Conservation (phyloP, 2,113 vertebrate species). For the Mus spicilegus region DNA sequence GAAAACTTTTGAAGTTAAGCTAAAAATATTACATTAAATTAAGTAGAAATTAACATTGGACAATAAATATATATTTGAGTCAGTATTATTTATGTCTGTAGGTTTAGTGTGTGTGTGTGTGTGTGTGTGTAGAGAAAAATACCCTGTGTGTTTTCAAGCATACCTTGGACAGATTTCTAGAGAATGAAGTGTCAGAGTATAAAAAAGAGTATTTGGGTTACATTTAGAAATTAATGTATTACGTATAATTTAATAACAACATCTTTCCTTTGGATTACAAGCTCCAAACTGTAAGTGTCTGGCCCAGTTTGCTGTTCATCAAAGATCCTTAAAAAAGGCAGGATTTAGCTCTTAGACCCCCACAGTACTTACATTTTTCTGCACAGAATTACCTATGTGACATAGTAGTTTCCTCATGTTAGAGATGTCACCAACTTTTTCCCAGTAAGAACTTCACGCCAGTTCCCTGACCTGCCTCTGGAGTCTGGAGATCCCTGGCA, state of each 20-base stretch:
- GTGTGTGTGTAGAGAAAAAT: background rate
- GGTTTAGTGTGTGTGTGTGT: background rate
- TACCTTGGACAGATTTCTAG: conserved; percentile 1
- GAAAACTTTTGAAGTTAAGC: background rate
- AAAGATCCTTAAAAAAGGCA: background rate
- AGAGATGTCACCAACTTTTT: background rate
- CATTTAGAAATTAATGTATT: conserved; percentile 19
- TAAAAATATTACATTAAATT: background rate
- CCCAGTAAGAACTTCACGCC: background rate
- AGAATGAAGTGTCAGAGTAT: background rate
- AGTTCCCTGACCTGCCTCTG: background rate
- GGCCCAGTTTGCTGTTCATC: background rate
- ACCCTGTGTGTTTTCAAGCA: background rate
- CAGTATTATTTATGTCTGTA: conserved; percentile 25
- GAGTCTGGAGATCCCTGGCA: background rate
- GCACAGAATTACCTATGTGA: background rate
- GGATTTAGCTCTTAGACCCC: background rate
- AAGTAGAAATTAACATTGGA: background rate
- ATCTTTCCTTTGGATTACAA: background rate
- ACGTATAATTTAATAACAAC: conserved; percentile 36
- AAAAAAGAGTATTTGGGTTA: background rate
- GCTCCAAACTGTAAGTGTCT: background rate
- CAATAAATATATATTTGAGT: background rate
- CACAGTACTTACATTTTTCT: background rate
- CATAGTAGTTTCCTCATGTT: background rate